A percentile compares a stretch with the other conserved stretches of the same genome.
These are phyloP conservation scores for Vesta saturnalis DNA, from an alignment of 2,888 invertebrate genomes.

Conservation along the genomic window DNA sequence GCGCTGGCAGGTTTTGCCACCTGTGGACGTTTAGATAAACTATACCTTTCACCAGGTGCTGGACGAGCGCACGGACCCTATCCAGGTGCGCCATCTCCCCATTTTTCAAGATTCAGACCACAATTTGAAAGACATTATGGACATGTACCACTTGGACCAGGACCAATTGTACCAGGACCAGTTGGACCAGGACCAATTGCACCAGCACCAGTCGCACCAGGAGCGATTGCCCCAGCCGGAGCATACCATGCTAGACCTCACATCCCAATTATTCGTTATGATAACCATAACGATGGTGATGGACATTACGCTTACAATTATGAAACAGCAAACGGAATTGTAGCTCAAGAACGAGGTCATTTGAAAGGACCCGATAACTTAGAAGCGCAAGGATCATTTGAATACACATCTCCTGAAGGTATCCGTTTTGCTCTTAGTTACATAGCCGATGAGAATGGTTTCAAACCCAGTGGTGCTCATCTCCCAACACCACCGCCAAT, in stretches of 20 bases:
- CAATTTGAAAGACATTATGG: not conserved
- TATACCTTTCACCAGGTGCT: constrained; percentile 12
- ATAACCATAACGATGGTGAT: constrained; percentile 49
- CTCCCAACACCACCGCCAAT: constrained; percentile 70
- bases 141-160: not conserved
- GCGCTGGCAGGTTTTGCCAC: not conserved
- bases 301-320: constrained; percentile 48
- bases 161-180: not conserved
- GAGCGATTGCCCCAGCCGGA: constrained; percentile 11
- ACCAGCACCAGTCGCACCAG: constrained; percentile 12
- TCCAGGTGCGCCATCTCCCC: not conserved
- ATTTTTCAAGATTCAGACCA: too few species aligned
- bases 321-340: constrained; percentile 48
- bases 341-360: constrained; percentile 52
- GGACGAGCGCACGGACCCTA: not conserved
- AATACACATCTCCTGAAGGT: constrained; percentile 55
- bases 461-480: constrained; percentile 49
- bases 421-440: constrained; percentile 47
- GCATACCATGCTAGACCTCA: constrained; percentile 12
- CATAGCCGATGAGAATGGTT: constrained; percentile 53
- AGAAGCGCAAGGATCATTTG: constrained; percentile 53
- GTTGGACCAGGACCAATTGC: not conserved
- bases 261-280: constrained; percentile 44
- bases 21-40: constrained; percentile 14
- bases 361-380: constrained; percentile 38